Base-by-base conservation (phyloP, 2,113 vertebrate species). In the Podarcis raffonei region DNA sequence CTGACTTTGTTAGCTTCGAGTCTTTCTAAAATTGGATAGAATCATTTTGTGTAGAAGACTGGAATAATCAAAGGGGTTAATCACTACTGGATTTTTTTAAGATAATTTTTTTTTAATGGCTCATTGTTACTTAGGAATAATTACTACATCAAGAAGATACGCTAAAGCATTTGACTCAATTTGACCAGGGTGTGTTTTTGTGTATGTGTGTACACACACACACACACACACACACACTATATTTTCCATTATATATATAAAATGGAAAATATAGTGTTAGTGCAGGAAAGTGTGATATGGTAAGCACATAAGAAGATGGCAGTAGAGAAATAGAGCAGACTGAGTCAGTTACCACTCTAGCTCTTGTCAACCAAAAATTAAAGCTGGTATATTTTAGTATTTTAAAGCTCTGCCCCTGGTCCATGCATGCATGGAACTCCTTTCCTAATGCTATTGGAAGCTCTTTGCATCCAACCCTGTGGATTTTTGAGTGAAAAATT, bases 41-140 rank as follows among this genome's bases (percentile, higher is more conserved):
- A 84, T 90, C 92, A 57, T 81, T 90, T 90, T 90, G 92, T 91
- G 89, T 88, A 93, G 89, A 92, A 92, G 80, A 94, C 93, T 95
- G 95, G 92, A 96, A 93, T 94, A 87, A 95, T 92, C 90, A 91
- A 94, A 83, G 91, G 88, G 32, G 89, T 91, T 94, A 91, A 89
- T 95, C 95, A 90, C 91, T 95, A 95, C 93, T 95, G 91, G 68
- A 79, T 93, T 85, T 92, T 92, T 32, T 88, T 35, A 20, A 25
- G n/a, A 91, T 88, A 81, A 15, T 77, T 93, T 42, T 93, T 42
- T 5, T 72, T 89, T 84, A 84, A 82, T 90, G 3, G 48, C 57
- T 53, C 35, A 27, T 32, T 76, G 78, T 93, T 94, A 94, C 81
- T 94, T 95, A 95, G 92, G 74, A 90, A 92, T 90, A 94, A 94